These are phyloP conservation scores for Caerostris extrusa DNA, from an alignment of 1,140 invertebrate genomes.

Conservation along the genomic window DNA sequence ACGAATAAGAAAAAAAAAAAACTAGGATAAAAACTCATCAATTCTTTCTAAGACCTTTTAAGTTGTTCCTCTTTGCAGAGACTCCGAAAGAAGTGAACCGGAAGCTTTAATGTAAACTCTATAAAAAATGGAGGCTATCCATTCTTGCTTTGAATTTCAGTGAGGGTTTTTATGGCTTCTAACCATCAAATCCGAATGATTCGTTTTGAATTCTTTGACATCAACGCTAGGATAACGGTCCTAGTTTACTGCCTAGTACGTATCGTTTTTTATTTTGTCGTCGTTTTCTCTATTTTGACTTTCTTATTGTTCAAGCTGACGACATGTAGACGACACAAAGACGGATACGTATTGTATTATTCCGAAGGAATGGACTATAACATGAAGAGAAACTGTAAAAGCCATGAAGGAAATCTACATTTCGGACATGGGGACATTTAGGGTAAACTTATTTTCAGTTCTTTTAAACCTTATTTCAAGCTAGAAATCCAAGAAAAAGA, in stretches of 20 bases:
- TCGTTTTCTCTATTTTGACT: neutral
- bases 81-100: neutral
- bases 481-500: no score
- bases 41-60: neutral
- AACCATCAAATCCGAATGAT: constrained; percentile 45
- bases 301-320: neutral
- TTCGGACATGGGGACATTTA: no score
- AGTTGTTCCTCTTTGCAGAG: constrained; percentile 31
- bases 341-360: neutral
- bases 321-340: constrained; percentile 28
- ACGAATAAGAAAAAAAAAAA: neutral
- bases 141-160: constrained; percentile 30
- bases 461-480: no score
- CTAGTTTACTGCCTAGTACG: neutral
- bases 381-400: neutral
- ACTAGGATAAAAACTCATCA: neutral
- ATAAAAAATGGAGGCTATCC: neutral
- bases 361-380: neutral
- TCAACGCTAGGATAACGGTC: neutral
- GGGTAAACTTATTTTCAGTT: no score
- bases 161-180: neutral
- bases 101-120: constrained; percentile 36
- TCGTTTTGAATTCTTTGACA: constrained; percentile 1
- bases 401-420: neutral
- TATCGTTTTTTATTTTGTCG: constrained; percentile 16